Evolutionary conservation across 1,140 invertebrate species (phyloP).

Genomic region (Aphelinus atriplicis): DNA sequence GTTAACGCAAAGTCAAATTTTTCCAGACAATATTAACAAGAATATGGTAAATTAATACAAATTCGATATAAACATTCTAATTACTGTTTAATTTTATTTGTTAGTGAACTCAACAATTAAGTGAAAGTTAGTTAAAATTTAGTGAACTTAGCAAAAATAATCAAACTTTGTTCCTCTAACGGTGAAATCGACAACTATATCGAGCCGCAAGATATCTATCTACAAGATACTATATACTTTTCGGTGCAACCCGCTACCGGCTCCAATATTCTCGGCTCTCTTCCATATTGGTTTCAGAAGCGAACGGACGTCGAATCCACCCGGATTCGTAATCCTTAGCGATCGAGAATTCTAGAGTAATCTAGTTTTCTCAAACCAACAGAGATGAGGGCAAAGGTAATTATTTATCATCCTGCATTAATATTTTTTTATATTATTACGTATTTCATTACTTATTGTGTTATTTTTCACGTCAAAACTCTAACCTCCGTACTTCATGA

Average conservation of each 20-base stretch:
- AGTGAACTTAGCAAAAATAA: no score
- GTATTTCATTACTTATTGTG: background rate
- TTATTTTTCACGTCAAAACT: background rate
- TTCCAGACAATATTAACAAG: no score
- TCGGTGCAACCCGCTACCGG: background rate
- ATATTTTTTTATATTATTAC: slow-evolving; percentile 36
- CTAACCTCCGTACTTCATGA: background rate
- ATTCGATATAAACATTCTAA: no score
- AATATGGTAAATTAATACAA: no score
- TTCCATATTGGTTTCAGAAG: slow-evolving; percentile 52
- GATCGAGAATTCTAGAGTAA: slow-evolving; percentile 52
- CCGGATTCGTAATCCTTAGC: slow-evolving; percentile 46
- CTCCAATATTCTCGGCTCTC: slow-evolving; percentile 38
- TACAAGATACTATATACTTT: background rate
- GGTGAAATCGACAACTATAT: background rate
- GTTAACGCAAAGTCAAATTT: no score
- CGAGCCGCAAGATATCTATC: background rate
- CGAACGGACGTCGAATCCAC: slow-evolving; percentile 16
- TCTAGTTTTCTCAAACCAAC: slow-evolving; percentile 46
- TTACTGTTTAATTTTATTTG: no score
- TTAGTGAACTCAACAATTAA: no score
- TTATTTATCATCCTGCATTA: slow-evolving; percentile 10
- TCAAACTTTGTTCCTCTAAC: slow-evolving; percentile 8
- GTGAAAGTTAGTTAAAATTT: no score
- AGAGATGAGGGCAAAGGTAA: slow-evolving; percentile 64